phyloP scores from a whole-genome alignment of 2,113 vertebrate species.

The Oryzias curvinotus region DNA sequence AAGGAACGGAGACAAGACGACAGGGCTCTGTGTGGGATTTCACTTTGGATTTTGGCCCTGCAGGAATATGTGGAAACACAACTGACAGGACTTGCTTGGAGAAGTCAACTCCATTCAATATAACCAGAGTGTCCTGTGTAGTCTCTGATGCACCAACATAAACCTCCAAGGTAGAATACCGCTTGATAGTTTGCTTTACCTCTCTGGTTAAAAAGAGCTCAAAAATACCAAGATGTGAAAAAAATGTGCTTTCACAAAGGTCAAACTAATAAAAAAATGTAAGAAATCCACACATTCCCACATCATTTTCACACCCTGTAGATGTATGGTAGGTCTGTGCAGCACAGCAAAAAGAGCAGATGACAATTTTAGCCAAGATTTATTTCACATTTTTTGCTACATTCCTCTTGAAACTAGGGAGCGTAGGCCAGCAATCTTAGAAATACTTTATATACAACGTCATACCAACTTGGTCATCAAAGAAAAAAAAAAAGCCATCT shows the following conservation, averaged over 20 bases:
- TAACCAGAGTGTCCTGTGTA: constrained; percentile 59
- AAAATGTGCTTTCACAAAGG: background rate
- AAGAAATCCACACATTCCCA: background rate
- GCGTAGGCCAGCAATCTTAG: constrained; percentile 65
- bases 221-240: constrained; percentile 8
- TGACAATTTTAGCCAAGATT: constrained; percentile 65
- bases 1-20: constrained; percentile 74
- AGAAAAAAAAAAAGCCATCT: constrained; percentile 64
- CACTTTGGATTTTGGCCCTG: constrained; percentile 73
- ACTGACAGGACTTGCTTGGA: constrained; percentile 73
- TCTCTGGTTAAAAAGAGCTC: constrained; percentile 24
- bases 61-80: constrained; percentile 72
- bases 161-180: constrained; percentile 56
- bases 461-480: constrained; percentile 64
- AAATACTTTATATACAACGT: constrained; percentile 68
- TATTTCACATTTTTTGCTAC: constrained; percentile 68
- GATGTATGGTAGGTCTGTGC: constrained; percentile 7
- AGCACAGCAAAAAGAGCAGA: constrained; percentile 43
- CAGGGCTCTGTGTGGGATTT: constrained; percentile 74
- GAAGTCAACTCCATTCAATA: constrained; percentile 70
- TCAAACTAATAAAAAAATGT: too few species aligned
- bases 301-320: constrained; percentile 1
- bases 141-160: constrained; percentile 54
- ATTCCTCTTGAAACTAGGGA: constrained; percentile 74
- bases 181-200: constrained; percentile 30